These are phyloP conservation scores for Grammomys surdaster DNA, from an alignment of 2,113 vertebrate species.

Conservation along the genomic window DNA sequence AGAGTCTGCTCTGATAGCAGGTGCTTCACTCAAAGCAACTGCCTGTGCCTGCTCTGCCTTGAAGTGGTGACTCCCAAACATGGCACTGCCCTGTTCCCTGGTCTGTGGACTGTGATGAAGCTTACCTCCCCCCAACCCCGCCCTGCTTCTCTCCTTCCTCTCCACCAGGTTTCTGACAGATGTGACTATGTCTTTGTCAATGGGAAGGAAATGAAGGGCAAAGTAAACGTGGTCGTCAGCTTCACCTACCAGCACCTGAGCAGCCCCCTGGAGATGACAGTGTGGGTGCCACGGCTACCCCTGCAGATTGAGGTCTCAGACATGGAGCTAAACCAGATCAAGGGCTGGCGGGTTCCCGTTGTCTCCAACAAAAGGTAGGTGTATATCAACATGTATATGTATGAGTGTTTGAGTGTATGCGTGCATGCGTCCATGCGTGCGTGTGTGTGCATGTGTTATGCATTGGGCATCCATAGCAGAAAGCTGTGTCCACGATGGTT, in stretches of 20 bases:
- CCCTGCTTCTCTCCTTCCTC: neutral
- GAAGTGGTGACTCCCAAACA: fast-evolving
- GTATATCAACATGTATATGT: neutral
- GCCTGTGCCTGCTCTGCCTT: too few relatives aligned
- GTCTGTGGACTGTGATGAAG: neutral
- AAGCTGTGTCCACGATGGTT: fast-evolving
- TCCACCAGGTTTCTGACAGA: conserved; percentile 93
- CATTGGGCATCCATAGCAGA: neutral
- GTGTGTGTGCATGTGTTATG: too few relatives aligned
- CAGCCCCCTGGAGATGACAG: conserved; percentile 92
- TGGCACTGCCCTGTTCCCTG: neutral
- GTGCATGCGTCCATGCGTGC: neutral
- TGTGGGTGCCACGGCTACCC: conserved; percentile 95
- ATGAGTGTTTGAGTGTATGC: neutral
- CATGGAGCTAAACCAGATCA: conserved; percentile 96
- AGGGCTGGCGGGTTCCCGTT: conserved; percentile 95
- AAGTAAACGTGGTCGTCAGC: conserved; percentile 91
- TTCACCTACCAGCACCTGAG: conserved; percentile 96
- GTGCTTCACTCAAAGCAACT: neutral
- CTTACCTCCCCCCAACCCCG: neutral
- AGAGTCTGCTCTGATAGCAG: fast-evolving
- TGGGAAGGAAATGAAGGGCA: conserved; percentile 95
- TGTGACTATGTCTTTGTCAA: conserved; percentile 97
- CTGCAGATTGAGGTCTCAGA: conserved; percentile 96
- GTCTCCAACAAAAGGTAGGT: conserved; percentile 92